Percentiles rank a stretch among this genome's conserved stretches.
Conservation (phyloP, 1,140 invertebrate genomes). For the Lamellibrachia luymesi region DNA sequence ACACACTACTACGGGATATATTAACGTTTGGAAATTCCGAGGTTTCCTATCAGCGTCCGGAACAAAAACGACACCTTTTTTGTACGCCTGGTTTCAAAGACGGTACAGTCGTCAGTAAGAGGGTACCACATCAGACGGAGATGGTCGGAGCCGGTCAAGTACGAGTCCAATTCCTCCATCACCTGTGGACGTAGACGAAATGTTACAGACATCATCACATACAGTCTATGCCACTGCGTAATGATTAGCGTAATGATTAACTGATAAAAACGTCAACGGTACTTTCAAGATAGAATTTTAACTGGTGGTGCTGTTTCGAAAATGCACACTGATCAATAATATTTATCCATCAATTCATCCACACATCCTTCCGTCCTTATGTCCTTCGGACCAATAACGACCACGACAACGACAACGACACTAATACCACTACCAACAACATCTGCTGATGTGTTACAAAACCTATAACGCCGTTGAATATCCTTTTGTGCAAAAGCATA, state of each 20-base stretch:
- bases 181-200: slow-evolving; percentile 38
- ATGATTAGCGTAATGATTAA: background rate
- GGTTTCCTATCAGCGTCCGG: too few species aligned
- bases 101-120: slow-evolving; percentile 48
- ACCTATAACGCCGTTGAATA: background rate
- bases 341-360: background rate
- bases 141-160: slow-evolving; percentile 50
- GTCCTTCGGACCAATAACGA: background rate
- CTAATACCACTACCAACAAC: background rate
- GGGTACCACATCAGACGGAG: slow-evolving; percentile 56
- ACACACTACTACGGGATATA: too few species aligned
- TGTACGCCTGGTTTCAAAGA: slow-evolving; percentile 43
- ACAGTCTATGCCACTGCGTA: background rate
- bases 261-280: background rate
- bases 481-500: background rate
- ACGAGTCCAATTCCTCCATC: slow-evolving; percentile 45
- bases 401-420: background rate
- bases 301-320: too few species aligned
- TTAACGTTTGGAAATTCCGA: too few species aligned
- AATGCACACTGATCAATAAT: background rate
- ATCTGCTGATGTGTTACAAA: background rate
- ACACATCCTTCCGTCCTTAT: too few species aligned
- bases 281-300: background rate
- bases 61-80: slow-evolving; percentile 35
- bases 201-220: background rate